These are phyloP conservation scores for Acromyrmex echinatior DNA, from an alignment of 1,140 invertebrate genomes.

Conservation along the genomic window DNA sequence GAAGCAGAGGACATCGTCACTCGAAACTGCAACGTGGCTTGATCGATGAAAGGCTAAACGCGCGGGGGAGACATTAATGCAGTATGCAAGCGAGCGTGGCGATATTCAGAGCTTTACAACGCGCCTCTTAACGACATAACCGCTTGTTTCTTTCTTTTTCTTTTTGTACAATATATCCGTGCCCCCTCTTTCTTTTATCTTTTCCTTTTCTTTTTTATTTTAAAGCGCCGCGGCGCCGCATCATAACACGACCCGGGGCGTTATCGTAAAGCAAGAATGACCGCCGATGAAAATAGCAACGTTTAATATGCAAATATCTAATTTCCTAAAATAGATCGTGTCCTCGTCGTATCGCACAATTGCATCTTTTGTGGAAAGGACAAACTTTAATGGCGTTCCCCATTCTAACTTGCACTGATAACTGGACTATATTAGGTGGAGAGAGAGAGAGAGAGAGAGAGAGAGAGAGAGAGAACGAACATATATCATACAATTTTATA, in stretches of 20 bases:
- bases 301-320: slow-evolving; percentile 43
- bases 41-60: slow-evolving; percentile 66
- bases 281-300: slow-evolving; percentile 43
- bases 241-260: neutral
- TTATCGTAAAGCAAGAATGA: slow-evolving; percentile 9
- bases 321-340: slow-evolving; percentile 39
- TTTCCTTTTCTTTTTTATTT: neutral
- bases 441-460: neutral
- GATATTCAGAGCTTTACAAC: slow-evolving; percentile 49
- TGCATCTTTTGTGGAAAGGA: neutral
- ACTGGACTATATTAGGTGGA: neutral
- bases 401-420: neutral
- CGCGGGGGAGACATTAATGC: slow-evolving; percentile 61
- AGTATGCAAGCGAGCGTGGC: slow-evolving; percentile 48
- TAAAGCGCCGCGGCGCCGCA: neutral
- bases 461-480: neutral
- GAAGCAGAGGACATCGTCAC: slow-evolving; percentile 24
- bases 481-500: neutral
- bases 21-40: slow-evolving; percentile 40
- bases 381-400: neutral
- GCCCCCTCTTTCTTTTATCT: neutral
- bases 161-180: neutral
- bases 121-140: slow-evolving; percentile 29
- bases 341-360: neutral
- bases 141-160: neutral